A percentile compares a stretch with the other conserved stretches of the same genome.
These are phyloP conservation scores for Perdita meconis DNA, from an alignment of 2,888 invertebrate genomes.

Conservation along the genomic window DNA sequence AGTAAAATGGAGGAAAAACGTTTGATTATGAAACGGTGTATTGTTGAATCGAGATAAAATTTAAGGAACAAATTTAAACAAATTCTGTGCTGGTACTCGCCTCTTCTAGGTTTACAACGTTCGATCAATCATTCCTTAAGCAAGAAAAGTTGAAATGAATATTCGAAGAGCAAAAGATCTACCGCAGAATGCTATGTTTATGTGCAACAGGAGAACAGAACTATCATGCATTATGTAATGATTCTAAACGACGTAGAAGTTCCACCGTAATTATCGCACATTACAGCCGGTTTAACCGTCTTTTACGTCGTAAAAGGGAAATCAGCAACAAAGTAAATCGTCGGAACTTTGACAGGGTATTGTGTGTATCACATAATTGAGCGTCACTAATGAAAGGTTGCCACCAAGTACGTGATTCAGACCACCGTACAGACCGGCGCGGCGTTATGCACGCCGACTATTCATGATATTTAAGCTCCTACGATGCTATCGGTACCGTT, in stretches of 20 bases:
- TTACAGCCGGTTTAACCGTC: constrained; percentile 2
- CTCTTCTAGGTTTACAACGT: no score
- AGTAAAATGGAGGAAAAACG: no score
- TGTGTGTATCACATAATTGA: constrained; percentile 32
- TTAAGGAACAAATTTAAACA: no score
- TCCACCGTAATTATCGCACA: not conserved
- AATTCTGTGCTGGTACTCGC: no score
- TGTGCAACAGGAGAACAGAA: not conserved
- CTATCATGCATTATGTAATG: not conserved
- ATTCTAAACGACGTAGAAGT: not conserved
- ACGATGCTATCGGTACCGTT: constrained; percentile 29
- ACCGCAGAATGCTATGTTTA: not conserved
- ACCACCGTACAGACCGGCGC: constrained; percentile 5
- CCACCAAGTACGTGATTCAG: constrained; percentile 19
- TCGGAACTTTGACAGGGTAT: constrained; percentile 11
- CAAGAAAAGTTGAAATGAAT: no score
- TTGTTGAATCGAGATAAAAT: no score
- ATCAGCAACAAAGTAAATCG: constrained; percentile 29
- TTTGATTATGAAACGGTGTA: no score
- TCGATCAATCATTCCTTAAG: no score
- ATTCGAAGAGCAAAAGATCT: no score
- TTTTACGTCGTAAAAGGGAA: not conserved
- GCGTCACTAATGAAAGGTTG: constrained; percentile 39
- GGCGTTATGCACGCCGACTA: constrained; percentile 23
- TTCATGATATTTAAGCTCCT: constrained; percentile 25